Evolutionary conservation across 2,888 invertebrate genomes (phyloP).

Genomic region (Epicampocera succincta): DNA sequence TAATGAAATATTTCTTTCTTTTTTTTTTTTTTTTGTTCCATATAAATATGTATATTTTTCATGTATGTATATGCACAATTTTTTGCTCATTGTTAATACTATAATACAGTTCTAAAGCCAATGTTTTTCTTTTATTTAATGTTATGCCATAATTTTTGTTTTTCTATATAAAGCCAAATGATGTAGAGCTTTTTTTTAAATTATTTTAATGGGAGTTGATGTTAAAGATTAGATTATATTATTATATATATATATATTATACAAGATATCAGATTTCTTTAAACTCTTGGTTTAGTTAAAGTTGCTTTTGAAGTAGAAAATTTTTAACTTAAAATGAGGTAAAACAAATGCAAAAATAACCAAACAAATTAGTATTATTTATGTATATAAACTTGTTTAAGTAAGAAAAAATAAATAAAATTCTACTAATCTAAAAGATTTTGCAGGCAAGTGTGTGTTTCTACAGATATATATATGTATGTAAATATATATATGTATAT

Average conservation of each 20-base stretch:
- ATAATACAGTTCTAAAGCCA: conserved; percentile 57
- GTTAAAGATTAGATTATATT: conserved; percentile 12
- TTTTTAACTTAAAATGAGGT: conserved; percentile 21
- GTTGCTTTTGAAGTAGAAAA: conserved; percentile 28
- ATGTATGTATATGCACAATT: not conserved
- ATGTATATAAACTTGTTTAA: conserved; percentile 40
- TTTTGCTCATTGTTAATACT: conserved; percentile 18
- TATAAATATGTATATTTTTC: conserved; percentile 10
- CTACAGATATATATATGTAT: conserved; percentile 35
- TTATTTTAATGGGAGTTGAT: conserved; percentile 46
- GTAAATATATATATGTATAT: not conserved
- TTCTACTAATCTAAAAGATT: conserved; percentile 59
- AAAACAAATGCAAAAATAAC: conserved; percentile 8
- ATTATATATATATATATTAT: not conserved
- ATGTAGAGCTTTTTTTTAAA: conserved; percentile 18
- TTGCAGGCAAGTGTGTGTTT: conserved; percentile 64
- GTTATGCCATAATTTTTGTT: conserved; percentile 12
- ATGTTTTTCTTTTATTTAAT: conserved; percentile 30
- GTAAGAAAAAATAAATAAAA: conserved; percentile 33
- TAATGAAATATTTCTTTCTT: conserved; percentile 5
- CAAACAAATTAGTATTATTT: conserved; percentile 8
- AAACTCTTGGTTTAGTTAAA: conserved; percentile 32
- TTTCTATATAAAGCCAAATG: conserved; percentile 30
- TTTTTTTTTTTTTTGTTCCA: not conserved
- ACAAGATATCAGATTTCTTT: not conserved